phyloP scores from a whole-genome alignment of 2,888 invertebrate species.

The Salticus scenicus region DNA sequence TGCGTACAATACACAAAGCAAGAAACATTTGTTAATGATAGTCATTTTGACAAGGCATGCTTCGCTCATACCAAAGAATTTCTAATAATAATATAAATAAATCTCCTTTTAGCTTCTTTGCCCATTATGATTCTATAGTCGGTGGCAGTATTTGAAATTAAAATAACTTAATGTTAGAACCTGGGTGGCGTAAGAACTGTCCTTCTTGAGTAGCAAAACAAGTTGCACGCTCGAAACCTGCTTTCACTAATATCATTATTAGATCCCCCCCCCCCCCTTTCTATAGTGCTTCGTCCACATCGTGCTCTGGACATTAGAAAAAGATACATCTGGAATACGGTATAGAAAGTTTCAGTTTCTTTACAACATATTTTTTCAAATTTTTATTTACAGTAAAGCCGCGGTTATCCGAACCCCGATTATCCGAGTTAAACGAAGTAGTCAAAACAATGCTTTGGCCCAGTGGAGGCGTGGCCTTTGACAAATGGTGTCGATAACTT shows the following conservation, averaged over 20 bases:
- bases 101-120: no score
- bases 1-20: no score
- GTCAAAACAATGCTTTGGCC: no score
- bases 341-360: background rate
- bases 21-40: no score
- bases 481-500: no score
- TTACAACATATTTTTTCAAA: background rate
- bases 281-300: background rate
- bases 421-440: no score
- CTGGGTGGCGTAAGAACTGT: conserved; percentile 3
- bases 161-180: conserved; percentile 11
- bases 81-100: no score
- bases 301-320: conserved; percentile 9
- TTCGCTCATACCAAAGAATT: no score
- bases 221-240: conserved; percentile 7
- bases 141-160: conserved; percentile 7
- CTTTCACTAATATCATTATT: conserved; percentile 13
- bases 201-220: conserved; percentile 18
- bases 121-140: background rate
- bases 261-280: background rate
- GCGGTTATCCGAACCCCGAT: no score
- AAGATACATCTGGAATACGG: background rate
- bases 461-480: no score
- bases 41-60: no score
- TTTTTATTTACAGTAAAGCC: no score